Percentiles rank a stretch among this genome's conserved stretches.
phyloP scores from a whole-genome alignment of 2,113 vertebrate species.

The Balaeniceps rex region DNA sequence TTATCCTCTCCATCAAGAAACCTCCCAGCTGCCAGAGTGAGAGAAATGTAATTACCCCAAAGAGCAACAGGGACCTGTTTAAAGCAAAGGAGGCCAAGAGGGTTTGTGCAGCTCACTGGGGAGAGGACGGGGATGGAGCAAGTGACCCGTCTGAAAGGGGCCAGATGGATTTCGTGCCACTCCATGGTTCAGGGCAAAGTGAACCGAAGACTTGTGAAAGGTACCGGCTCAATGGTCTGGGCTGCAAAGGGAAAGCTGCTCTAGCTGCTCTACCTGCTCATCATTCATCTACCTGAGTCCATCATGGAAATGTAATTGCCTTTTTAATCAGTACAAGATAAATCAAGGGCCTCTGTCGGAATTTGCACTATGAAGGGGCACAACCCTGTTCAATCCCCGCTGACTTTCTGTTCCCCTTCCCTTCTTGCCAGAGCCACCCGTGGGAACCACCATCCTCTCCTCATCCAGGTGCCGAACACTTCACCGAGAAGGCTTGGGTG shows the following conservation, averaged over 20 bases:
- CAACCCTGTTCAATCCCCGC: rapidly evolving
- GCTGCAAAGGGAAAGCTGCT: background rate
- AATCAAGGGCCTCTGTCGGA: background rate
- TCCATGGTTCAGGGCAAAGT: background rate
- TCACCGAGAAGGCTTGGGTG: background rate
- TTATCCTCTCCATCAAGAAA: background rate
- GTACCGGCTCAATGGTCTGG: background rate
- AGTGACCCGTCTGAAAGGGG: background rate
- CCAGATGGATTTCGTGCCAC: background rate
- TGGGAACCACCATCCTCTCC: background rate
- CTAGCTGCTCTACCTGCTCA: background rate
- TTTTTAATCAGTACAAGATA: background rate
- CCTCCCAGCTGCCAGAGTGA: background rate
- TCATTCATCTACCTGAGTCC: background rate
- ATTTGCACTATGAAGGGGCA: background rate
- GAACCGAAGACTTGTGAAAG: background rate
- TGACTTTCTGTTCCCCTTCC: background rate
- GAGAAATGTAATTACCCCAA: background rate
- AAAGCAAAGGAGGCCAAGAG: background rate
- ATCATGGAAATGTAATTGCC: background rate
- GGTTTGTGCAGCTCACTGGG: background rate
- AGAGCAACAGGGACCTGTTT: background rate
- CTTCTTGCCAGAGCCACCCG: background rate
- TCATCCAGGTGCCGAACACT: background rate
- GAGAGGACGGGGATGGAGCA: background rate